A percentile compares a stretch with the other conserved stretches of the same genome.
Conservation (phyloP, 2,113 vertebrate species). For the Ameiurus melas region DNA sequence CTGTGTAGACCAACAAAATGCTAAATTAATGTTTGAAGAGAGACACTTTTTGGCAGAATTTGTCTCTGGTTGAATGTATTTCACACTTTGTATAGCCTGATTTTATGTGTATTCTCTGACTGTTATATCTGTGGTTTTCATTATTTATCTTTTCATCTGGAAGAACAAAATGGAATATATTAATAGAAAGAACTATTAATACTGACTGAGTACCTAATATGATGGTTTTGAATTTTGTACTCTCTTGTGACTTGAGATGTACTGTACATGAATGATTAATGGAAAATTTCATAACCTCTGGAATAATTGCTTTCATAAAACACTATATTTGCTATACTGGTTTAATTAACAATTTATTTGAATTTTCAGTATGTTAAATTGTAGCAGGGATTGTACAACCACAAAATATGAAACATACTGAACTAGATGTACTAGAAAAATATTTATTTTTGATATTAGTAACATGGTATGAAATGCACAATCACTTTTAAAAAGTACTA, state of each 20-base stretch:
- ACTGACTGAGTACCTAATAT: too few relatives aligned
- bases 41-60: background rate
- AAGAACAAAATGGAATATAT: background rate
- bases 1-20: background rate
- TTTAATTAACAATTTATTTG: background rate
- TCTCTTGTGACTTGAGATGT: background rate
- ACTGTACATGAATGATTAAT: background rate
- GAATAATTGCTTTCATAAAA: background rate
- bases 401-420: background rate
- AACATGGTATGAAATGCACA: background rate
- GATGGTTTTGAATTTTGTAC: background rate
- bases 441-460: background rate
- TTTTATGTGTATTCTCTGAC: background rate
- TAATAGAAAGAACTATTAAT: background rate
- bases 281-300: background rate
- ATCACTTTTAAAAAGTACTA: background rate
- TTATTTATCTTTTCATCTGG: background rate
- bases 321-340: background rate
- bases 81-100: background rate
- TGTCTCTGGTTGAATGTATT: background rate
- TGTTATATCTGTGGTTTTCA: background rate
- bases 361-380: background rate
- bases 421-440: background rate
- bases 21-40: background rate
- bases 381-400: background rate